Evolutionary conservation across 1,140 invertebrate species (phyloP).

Genomic region (Eupristina koningsbergeri): DNA sequence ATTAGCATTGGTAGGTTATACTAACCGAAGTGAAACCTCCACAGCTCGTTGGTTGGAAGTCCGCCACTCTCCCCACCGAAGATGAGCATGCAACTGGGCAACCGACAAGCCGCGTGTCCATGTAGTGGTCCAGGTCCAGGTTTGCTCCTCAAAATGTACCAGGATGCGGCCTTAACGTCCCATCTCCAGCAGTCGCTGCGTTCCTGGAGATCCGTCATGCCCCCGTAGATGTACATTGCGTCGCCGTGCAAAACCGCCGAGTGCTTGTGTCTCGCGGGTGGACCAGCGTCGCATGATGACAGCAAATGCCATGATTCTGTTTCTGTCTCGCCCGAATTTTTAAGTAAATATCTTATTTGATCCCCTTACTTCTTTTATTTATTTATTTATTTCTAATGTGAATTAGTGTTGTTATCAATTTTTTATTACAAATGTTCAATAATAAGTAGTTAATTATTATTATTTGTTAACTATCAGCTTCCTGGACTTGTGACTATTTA

Average conservation of each 20-base stretch:
- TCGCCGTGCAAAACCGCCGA: constrained; percentile 85
- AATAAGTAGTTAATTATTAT: neutral
- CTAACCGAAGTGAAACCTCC: constrained; percentile 90
- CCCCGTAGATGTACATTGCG: constrained; percentile 90
- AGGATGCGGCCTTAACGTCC: constrained; percentile 80
- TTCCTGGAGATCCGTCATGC: constrained; percentile 89
- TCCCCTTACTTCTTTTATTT: neutral
- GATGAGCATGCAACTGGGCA: constrained; percentile 86
- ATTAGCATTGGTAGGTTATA: neutral
- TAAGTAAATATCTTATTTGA: neutral
- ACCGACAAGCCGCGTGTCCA: constrained; percentile 86
- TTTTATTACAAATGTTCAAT: no score
- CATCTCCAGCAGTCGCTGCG: constrained; percentile 89
- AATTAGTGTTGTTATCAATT: no score
- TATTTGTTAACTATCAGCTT: neutral
- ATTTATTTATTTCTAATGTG: no score
- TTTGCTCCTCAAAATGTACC: constrained; percentile 78
- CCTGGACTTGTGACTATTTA: no score
- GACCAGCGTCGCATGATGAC: constrained; percentile 73
- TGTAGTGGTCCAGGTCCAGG: constrained; percentile 83
- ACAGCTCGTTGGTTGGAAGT: constrained; percentile 84
- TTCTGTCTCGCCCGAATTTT: constrained; percentile 70
- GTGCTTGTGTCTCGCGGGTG: constrained; percentile 87
- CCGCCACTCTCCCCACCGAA: constrained; percentile 87
- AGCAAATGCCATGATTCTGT: constrained; percentile 84